Evolutionary conservation across 2,113 vertebrate species (phyloP), one percentile per base, ranked within the genome.

Genomic region (Hiodon alosoides): DNA sequence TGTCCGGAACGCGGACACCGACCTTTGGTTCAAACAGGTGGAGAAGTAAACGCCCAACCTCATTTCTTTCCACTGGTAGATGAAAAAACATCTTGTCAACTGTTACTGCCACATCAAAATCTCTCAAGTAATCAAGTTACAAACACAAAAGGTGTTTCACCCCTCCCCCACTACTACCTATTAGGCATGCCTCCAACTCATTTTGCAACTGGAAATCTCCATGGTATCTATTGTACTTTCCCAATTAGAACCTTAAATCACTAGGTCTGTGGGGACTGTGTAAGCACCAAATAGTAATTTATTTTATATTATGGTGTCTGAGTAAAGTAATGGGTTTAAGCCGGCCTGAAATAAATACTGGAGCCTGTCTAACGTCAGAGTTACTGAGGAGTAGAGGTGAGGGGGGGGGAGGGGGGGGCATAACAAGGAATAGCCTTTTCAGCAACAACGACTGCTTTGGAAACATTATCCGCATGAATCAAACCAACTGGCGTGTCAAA

Each of bases 381-480:
- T 82, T 87, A 89, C 90, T 86, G 88, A 89, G 81, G 80, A 81
- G 77, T 72, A 80, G 85, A 83, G 82, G 80, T 31, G 31, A 2
- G 31, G 31, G 31, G 82, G 80, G 78, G 68, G 76, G 31, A 2
- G 31, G 82, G 80, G 78, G 68, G 76, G 82, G 79, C 3, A 11
- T 46, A 85, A 83, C 75, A 83, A 84, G 83, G 86, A 90, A 88
- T 82, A 78, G 82, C 73, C 83, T 81, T 86, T 88, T 88, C 85
- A 83, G 83, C 86, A 78, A 82, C 67, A 83, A 86, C 80, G 87
- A 90, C 88, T 86, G 83, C 86, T 86, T 31, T 75, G 83, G 87
- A 89, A 89, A 90, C 85, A 89, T 90, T 89, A 91, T 88, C 87
- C 85, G 87, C 85, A 86, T 86, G 88, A 88, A 89, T 89, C 86